These are phyloP conservation scores for Stenichneumon culpator DNA, from an alignment of 2,888 invertebrate genomes.

Conservation along the genomic window DNA sequence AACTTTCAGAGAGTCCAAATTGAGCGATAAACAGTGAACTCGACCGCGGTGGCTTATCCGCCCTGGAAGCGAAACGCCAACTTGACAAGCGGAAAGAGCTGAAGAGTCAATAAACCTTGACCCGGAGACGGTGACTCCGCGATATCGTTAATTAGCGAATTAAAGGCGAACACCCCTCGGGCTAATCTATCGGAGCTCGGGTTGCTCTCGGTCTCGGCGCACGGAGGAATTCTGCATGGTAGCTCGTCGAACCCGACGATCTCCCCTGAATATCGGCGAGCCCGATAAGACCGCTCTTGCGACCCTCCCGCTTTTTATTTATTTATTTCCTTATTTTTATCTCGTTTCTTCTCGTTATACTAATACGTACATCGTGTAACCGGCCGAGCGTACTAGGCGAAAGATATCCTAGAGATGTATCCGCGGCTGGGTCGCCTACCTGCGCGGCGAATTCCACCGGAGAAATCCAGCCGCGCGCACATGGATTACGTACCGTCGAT, in stretches of 20 bases:
- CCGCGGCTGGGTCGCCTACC: constrained; percentile 46
- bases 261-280: constrained; percentile 57
- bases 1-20: background rate
- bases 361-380: constrained; percentile 36
- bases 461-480: constrained; percentile 58
- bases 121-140: constrained; percentile 66
- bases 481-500: constrained; percentile 52
- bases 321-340: constrained; percentile 11
- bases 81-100: background rate
- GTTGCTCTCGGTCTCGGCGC: constrained; percentile 26
- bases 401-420: constrained; percentile 62
- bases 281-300: constrained; percentile 45
- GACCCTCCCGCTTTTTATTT: constrained; percentile 20
- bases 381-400: constrained; percentile 15
- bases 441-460: constrained; percentile 54
- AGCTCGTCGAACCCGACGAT: constrained; percentile 51
- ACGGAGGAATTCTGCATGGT: constrained; percentile 41
- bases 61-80: background rate
- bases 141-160: constrained; percentile 70
- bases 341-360: constrained; percentile 56
- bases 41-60: background rate
- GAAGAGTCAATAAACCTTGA: constrained; percentile 65
- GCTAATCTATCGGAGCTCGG: constrained; percentile 59
- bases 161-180: constrained; percentile 66
- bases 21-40: background rate